Percentiles rank a stretch among this genome's conserved stretches.
These are phyloP conservation scores for Cyanocitta stelleri DNA, from an alignment of 2,113 vertebrate genomes.

Conservation along the genomic window DNA sequence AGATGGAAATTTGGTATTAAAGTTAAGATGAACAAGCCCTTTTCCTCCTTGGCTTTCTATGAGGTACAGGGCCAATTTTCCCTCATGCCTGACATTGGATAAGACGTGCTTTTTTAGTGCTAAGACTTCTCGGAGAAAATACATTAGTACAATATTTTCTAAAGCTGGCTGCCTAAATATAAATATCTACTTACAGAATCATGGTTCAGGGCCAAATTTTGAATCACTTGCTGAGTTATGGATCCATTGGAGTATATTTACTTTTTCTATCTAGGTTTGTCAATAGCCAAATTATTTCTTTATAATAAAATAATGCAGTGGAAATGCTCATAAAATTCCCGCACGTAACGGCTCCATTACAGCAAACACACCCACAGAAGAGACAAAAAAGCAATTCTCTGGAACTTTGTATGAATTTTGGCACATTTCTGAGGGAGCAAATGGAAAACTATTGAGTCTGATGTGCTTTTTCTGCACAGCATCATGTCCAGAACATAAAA, in stretches of 20 bases:
- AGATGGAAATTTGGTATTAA: conserved; percentile 36
- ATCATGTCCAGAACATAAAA: not conserved
- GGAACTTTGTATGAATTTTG: not conserved
- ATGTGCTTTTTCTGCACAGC: not conserved
- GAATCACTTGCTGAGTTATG: not conserved
- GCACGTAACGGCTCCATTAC: not conserved
- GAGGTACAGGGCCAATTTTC: not conserved
- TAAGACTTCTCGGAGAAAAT: not conserved
- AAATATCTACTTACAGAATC: not conserved
- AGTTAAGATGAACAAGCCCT: not conserved
- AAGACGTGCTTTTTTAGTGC: not conserved
- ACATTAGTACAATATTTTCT: not conserved
- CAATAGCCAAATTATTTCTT: not conserved
- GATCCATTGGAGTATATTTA: not conserved
- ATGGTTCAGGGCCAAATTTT: not conserved
- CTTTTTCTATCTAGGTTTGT: not conserved
- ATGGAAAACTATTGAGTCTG: not conserved
- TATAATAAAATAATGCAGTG: not conserved
- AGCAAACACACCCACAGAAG: not conserved
- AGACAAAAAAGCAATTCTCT: not conserved
- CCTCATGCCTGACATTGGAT: not conserved
- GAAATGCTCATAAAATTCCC: not conserved
- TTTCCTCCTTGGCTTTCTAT: not conserved
- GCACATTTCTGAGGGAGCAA: not conserved
- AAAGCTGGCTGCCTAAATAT: not conserved